phyloP scores from a whole-genome alignment of 64 coral and sea anemone species.

The Montipora cactus region DNA sequence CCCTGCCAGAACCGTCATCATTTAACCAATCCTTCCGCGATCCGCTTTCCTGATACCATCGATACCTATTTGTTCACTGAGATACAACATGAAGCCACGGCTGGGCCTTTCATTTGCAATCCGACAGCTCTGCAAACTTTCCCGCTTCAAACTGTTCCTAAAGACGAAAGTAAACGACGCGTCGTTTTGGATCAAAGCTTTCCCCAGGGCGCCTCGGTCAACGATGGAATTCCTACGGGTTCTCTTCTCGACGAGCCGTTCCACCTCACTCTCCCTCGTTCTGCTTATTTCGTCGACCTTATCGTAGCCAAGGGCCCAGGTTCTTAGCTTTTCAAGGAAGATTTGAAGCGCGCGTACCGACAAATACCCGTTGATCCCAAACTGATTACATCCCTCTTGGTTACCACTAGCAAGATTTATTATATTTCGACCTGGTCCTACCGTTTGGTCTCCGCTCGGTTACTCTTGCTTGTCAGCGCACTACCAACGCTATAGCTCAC shows the following conservation, averaged over 20 bases:
- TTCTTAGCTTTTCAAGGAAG: neutral
- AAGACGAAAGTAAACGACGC: constrained; percentile 5
- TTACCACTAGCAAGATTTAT: neutral
- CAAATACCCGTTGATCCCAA: neutral
- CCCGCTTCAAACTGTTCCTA: constrained; percentile 20
- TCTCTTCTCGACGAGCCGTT: constrained; percentile 2
- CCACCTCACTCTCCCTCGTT: neutral
- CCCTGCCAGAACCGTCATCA: too few relatives aligned
- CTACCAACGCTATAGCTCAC: too few relatives aligned
- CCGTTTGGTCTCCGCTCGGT: neutral
- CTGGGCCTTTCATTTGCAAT: neutral
- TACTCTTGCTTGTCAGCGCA: too few relatives aligned
- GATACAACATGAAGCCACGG: constrained; percentile 17
- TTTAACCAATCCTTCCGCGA: neutral
- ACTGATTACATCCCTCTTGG: neutral
- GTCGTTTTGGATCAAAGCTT: neutral
- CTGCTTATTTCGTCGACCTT: neutral
- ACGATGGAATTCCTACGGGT: constrained; percentile 28
- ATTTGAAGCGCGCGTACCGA: neutral
- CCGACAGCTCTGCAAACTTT: neutral
- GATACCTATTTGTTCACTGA: constrained; percentile 10
- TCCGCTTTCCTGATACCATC: neutral
- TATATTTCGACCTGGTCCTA: neutral
- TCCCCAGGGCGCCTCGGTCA: neutral
- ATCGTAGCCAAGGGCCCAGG: neutral